These are phyloP conservation scores for Xenopus laevis DNA, from an alignment of 2,113 vertebrate genomes.

Conservation along the genomic window DNA sequence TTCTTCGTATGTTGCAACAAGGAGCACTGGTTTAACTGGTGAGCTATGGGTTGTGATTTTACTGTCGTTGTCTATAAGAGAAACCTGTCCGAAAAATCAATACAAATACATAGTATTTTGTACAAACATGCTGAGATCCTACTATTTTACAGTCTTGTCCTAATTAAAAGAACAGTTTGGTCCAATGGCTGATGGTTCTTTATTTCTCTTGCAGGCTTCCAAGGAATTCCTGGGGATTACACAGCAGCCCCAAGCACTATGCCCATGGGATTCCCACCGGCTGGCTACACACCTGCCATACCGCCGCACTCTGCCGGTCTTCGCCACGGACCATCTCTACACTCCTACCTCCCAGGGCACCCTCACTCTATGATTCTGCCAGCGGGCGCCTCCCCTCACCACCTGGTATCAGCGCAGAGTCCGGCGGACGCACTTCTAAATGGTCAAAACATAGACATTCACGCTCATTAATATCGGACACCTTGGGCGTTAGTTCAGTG, in stretches of 20 bases:
- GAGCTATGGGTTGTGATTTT: no score
- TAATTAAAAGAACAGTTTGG: no score
- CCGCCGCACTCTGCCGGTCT: slow-evolving; percentile 62
- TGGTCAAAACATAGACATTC: slow-evolving; percentile 68
- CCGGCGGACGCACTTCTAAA: slow-evolving; percentile 62
- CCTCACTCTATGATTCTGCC: slow-evolving; percentile 44
- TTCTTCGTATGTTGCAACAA: no score
- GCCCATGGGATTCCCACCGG: slow-evolving; percentile 59
- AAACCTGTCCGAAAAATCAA: no score
- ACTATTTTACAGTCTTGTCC: no score
- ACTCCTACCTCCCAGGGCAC: slow-evolving; percentile 43
- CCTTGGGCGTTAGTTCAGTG: slow-evolving; percentile 16
- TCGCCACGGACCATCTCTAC: slow-evolving; percentile 41
- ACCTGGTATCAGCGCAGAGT: slow-evolving; percentile 28
- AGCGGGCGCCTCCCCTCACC: slow-evolving; percentile 24
- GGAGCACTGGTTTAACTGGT: no score
- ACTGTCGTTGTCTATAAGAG: no score
- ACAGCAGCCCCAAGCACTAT: slow-evolving; percentile 50
- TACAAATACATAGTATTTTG: no score
- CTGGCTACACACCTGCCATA: slow-evolving; percentile 67
- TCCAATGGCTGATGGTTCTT: neutral
- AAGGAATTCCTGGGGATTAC: slow-evolving; percentile 70
- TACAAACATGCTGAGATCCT: no score
- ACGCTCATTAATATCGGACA: slow-evolving; percentile 65
- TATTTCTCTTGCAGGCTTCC: slow-evolving; percentile 61